Base-by-base conservation (phyloP, 2,797 vertebrate genomes). In the Oreochromis grahami region DNA sequence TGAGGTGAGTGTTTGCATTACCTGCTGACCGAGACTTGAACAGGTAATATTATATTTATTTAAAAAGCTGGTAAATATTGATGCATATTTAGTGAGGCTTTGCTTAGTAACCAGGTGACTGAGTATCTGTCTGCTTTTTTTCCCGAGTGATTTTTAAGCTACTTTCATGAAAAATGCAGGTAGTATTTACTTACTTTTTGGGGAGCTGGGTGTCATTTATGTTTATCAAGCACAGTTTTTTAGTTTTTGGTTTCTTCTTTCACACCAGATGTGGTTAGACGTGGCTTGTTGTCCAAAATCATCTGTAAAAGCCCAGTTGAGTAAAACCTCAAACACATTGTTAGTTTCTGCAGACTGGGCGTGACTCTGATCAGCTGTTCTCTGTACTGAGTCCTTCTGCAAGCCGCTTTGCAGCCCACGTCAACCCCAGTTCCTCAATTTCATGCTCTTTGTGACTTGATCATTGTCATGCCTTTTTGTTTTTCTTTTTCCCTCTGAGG, bases 1-100 rank as follows among this genome's bases (percentile, higher is more conserved):
- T 72, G n/a, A 77, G 19, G 24, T 21, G 17, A 34, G 19, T 56
- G 24, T 83, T 77, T 85, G 84, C 26, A 9, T 60, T 76, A 29
- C 32, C 19, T n/a, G 10, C 21, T 32, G 48, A 70, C 56, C 1
- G 12, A 74, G 10, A 58, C 55, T 32, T 58, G 15, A 58, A 58
- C 55, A 58, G 29, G 77, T 52, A 58, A 11, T 2, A 52, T 9
- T 43, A 38, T n/a, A 48, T 43, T 13, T 50, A 58, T 29, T 85
- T 78, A 3, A 60, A 34, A n/a, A 60, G 24, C 48, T 56, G 10
- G 19, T 10, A 78, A 10, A 60, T 38, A 50, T 41, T 41, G 36
- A 24, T 68, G 36, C 36, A 41, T 41, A 21, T 41, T 21, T 21
- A 8, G 34, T 68, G 36, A 41, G 38, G 3, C 7, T 68, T 68